A percentile compares a stretch with the other conserved stretches of the same genome.
These are phyloP conservation scores for Melanogrammus aeglefinus DNA, from an alignment of 2,797 vertebrate species.

Conservation along the genomic window DNA sequence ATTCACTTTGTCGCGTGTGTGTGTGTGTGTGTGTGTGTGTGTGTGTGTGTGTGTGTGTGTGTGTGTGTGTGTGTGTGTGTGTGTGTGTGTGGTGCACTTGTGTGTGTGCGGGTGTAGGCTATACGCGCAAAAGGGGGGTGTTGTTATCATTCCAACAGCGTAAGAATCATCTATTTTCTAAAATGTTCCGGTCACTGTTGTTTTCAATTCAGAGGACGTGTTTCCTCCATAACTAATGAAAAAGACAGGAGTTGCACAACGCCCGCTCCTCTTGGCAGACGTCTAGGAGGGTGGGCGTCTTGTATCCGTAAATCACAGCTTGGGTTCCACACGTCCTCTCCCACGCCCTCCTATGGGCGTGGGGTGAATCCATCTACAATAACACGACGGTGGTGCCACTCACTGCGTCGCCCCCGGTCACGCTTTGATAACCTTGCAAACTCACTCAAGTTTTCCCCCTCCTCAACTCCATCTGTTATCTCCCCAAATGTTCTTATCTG, in stretches of 20 bases:
- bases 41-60: no score
- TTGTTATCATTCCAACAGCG: neutral
- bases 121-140: no score
- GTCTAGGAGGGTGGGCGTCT: slow-evolving; percentile 40
- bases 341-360: slow-evolving; percentile 40
- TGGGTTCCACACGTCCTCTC: slow-evolving; percentile 49
- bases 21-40: neutral
- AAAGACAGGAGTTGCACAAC: slow-evolving; percentile 18
- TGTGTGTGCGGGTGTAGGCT: neutral
- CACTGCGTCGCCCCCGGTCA: slow-evolving; percentile 40
- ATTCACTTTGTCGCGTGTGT: neutral
- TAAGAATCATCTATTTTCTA: neutral
- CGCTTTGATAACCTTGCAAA: slow-evolving; percentile 61
- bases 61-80: no score
- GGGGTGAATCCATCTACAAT: slow-evolving; percentile 21
- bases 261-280: slow-evolving; percentile 30
- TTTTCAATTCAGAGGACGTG: slow-evolving; percentile 3
- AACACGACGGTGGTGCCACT: neutral
- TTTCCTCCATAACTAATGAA: slow-evolving; percentile 2
- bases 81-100: no score
- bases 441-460: neutral
- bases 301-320: slow-evolving; percentile 70
- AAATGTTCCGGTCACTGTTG: neutral
- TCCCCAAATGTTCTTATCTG: neutral
- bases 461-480: neutral